Conservation (phyloP, 1,140 invertebrate genomes). For the Drosophila sturtevanti region DNA sequence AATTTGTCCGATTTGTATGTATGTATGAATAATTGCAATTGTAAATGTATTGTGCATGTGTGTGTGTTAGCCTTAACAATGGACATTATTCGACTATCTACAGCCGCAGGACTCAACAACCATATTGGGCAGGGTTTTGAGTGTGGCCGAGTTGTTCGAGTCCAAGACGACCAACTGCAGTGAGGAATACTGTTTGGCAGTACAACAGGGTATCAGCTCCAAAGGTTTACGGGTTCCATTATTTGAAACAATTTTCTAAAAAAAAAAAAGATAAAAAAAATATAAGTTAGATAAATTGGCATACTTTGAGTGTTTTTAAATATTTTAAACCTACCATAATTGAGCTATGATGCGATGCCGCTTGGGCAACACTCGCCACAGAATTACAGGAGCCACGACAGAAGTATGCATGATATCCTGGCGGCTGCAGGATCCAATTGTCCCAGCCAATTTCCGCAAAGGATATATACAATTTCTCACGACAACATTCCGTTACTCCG, state of each 20-base stretch:
- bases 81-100: constrained; percentile 84
- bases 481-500: constrained; percentile 90
- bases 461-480: constrained; percentile 91
- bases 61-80: constrained; percentile 10
- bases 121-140: constrained; percentile 91
- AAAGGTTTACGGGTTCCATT: constrained; percentile 81
- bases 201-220: constrained; percentile 90
- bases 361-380: constrained; percentile 87
- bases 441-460: constrained; percentile 94
- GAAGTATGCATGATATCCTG: constrained; percentile 92
- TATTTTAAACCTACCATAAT: constrained; percentile 85
- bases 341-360: constrained; percentile 87
- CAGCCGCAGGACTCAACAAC: constrained; percentile 92
- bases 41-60: no score
- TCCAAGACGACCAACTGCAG: constrained; percentile 89
- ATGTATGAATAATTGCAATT: not conserved
- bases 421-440: constrained; percentile 92
- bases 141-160: constrained; percentile 88
- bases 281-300: not conserved
- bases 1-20: constrained; percentile 58
- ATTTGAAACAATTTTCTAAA: constrained; percentile 86
- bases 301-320: no score
- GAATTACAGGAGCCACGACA: constrained; percentile 90
- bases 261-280: constrained; percentile 44
- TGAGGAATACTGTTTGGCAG: constrained; percentile 89